A percentile compares a stretch with the other conserved stretches of the same genome.
Conservation (phyloP, 2,888 invertebrate species). For the Pachymerium ferrugineum region DNA sequence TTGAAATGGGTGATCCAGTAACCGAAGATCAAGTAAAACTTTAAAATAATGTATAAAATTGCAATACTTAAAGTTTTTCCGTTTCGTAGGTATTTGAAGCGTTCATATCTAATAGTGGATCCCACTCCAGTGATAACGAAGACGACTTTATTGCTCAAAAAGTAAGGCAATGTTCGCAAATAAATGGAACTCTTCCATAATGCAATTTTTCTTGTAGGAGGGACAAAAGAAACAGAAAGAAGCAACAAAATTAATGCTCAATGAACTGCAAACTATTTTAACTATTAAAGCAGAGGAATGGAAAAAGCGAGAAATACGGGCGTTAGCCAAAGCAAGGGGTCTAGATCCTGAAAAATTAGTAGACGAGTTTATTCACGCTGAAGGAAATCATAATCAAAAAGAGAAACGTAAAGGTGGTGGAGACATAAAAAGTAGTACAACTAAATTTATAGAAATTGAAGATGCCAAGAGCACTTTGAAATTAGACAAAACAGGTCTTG, state of each 20-base stretch:
- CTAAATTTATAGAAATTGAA: no score
- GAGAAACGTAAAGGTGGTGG: no score
- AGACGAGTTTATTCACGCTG: neutral
- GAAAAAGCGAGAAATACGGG: neutral
- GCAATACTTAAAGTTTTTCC: neutral
- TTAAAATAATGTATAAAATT: neutral
- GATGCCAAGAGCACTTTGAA: no score
- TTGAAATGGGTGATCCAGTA: conserved; percentile 30
- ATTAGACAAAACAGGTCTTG: no score
- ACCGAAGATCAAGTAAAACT: conserved; percentile 28
- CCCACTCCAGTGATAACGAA: neutral
- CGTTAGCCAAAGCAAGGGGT: conserved; percentile 6
- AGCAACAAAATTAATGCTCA: neutral
- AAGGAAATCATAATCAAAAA: neutral
- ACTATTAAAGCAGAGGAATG: conserved; percentile 20
- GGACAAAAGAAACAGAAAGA: neutral
- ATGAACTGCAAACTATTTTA: neutral
- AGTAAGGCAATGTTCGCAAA: neutral
- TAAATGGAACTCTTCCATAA: neutral
- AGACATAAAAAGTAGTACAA: no score
- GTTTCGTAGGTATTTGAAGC: conserved; percentile 23
- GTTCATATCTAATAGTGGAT: neutral
- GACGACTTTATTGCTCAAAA: neutral
- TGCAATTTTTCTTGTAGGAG: neutral
- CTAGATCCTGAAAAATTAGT: neutral